These are phyloP conservation scores for Gorsachius goisagi DNA, from an alignment of 2,113 vertebrate genomes.

Conservation along the genomic window DNA sequence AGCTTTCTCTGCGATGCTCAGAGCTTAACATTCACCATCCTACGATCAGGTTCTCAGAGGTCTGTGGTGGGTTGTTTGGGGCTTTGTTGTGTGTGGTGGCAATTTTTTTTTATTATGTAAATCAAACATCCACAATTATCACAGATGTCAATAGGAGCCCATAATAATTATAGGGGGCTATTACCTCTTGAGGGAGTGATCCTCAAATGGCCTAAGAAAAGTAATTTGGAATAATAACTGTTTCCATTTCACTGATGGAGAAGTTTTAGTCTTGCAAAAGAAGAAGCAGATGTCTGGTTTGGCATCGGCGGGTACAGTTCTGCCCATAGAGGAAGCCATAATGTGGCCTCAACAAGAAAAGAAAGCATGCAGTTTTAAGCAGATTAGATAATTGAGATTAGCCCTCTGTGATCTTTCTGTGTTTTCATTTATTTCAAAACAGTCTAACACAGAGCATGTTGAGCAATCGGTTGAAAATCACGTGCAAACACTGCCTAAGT, in stretches of 20 bases:
- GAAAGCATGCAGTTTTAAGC: slow-evolving; percentile 62
- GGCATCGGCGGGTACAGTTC: background rate
- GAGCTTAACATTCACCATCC: background rate
- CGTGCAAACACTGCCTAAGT: slow-evolving; percentile 83
- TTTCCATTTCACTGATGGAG: background rate
- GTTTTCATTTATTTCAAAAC: slow-evolving; percentile 79
- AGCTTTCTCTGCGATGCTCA: background rate
- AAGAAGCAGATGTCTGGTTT: slow-evolving; percentile 10
- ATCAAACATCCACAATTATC: background rate
- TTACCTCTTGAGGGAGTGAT: background rate
- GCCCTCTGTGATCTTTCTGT: slow-evolving; percentile 68
- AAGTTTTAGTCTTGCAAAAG: slow-evolving; percentile 5
- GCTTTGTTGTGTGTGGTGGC: background rate
- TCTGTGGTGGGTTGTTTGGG: background rate
- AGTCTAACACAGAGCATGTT: slow-evolving; percentile 68
- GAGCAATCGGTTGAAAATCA: slow-evolving; percentile 82
- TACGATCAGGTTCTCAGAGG: background rate
- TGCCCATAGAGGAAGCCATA: slow-evolving; percentile 28
- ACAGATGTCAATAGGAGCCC: background rate
- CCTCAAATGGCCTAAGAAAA: background rate
- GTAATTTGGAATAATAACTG: background rate
- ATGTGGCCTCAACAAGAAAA: slow-evolving; percentile 55
- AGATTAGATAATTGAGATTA: slow-evolving; percentile 75
- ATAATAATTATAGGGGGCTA: background rate
- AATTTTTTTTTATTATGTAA: background rate